Conservation (phyloP, 2,888 invertebrate species). For the Aspidiotus destructor region DNA sequence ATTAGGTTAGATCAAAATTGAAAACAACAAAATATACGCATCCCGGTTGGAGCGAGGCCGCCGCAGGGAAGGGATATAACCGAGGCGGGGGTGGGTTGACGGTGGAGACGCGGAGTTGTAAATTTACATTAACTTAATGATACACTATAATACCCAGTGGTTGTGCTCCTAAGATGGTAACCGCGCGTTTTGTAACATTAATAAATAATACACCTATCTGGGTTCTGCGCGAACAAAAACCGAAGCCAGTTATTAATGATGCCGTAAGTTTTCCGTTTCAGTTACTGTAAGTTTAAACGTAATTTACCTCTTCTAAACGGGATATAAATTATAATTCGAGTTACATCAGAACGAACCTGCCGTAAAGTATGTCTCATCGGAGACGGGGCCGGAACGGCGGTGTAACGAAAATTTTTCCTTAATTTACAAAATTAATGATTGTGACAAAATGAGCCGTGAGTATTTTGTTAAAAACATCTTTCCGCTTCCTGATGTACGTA, state of each 20-base stretch:
- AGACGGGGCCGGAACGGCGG: background rate
- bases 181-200: slow-evolving; percentile 27
- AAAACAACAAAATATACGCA: slow-evolving; percentile 26
- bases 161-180: slow-evolving; percentile 27
- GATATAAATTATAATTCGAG: slow-evolving; percentile 28
- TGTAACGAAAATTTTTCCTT: slow-evolving; percentile 24
- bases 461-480: slow-evolving; percentile 6
- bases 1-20: slow-evolving; percentile 25
- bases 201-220: slow-evolving; percentile 30
- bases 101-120: slow-evolving; percentile 19
- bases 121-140: slow-evolving; percentile 31
- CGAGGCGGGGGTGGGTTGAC: too few relatives aligned
- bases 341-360: slow-evolving; percentile 18
- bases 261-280: slow-evolving; percentile 28
- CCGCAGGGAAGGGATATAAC: too few relatives aligned
- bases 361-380: too few relatives aligned
- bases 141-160: slow-evolving; percentile 29
- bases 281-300: slow-evolving; percentile 22
- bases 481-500: too few relatives aligned
- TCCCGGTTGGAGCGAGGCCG: background rate
- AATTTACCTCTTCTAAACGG: slow-evolving; percentile 23
- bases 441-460: slow-evolving; percentile 21
- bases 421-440: slow-evolving; percentile 30
- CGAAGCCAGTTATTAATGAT: slow-evolving; percentile 29
- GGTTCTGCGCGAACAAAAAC: slow-evolving; percentile 19